Evolutionary conservation across 2,888 invertebrate species (phyloP), one percentile per base, ranked within the genome.

Genomic region (Stenotaenia linearis): DNA sequence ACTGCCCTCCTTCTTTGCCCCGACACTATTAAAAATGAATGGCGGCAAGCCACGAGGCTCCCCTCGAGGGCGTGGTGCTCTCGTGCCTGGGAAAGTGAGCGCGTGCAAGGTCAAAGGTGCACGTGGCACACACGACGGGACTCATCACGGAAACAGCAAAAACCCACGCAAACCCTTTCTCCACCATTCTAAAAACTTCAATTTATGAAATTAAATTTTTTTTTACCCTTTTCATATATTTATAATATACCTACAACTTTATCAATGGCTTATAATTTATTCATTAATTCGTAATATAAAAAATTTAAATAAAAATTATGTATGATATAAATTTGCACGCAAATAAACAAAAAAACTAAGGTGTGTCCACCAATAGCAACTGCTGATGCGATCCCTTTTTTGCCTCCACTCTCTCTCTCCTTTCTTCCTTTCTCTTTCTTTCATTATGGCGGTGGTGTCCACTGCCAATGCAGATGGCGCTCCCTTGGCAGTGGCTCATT

Each of bases 1-100:
- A 69, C 69, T 69, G 69, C 69, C 69, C 69, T 69, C 69, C 69
- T 69, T 69, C 69, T 69, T 69, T 69, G 69, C 69, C 69, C 69
- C 69, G 69, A 69, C 69, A 69, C 69, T 69, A 69, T 69, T 69
- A 69, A 69, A 69, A 69, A 69, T 69, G 69, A 69, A 69, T 69
- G 69, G 69, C 69, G 69, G 69, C 69, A 69, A 69, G 69, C 69
- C 69, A 69, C 69, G 69, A 69, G 69, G 69, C 69, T 69, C 69
- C 69, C 69, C 69, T 69, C 69, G 69, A 69, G 69, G 69, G 69
- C 69, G 69, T 69, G 69, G 69, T 69, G 69, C 69, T 69, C 69
- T 69, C 69, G 69, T 69, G 69, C 69, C 69, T 69, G 69, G 69
- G 69, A 69, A 69, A 69, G 69, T 12, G 69, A 69, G 69, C 69